Evolutionary conservation across 2,797 vertebrate species (phyloP).

Genomic region (Leptoclinus maculatus): DNA sequence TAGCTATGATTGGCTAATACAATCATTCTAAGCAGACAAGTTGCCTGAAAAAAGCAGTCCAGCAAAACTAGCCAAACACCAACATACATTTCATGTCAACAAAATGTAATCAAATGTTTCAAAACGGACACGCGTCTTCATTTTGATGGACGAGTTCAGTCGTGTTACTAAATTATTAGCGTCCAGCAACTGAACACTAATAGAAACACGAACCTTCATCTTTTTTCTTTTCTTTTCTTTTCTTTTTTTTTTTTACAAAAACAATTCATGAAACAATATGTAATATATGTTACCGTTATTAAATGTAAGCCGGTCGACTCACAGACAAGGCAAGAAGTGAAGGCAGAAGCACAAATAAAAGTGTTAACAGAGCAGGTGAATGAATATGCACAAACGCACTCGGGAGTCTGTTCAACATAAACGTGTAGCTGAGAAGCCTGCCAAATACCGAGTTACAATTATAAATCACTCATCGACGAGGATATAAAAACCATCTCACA

Average conservation of each 20-base stretch:
- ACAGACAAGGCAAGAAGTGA: slow-evolving; percentile 77
- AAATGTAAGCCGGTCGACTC: slow-evolving; percentile 65
- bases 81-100: slow-evolving; percentile 58
- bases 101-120: slow-evolving; percentile 56
- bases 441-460: slow-evolving; percentile 57
- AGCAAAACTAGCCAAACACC: slow-evolving; percentile 63
- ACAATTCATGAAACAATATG: slow-evolving; percentile 31
- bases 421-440: slow-evolving; percentile 59
- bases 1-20: slow-evolving; percentile 65
- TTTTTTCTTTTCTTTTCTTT: not conserved
- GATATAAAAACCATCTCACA: slow-evolving; percentile 67
- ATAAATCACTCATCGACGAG: slow-evolving; percentile 62
- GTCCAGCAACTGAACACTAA: slow-evolving; percentile 22
- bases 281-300: slow-evolving; percentile 32
- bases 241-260: slow-evolving; percentile 30
- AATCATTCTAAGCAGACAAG: slow-evolving; percentile 67
- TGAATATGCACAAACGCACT: slow-evolving; percentile 68
- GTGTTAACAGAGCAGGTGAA: slow-evolving; percentile 59
- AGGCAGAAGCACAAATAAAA: slow-evolving; percentile 67
- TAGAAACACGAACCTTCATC: slow-evolving; percentile 55
- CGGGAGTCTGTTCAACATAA: slow-evolving; percentile 62
- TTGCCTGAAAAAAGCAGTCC: slow-evolving; percentile 50
- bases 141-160: slow-evolving; percentile 50
- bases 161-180: slow-evolving; percentile 28
- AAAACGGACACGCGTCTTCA: slow-evolving; percentile 54